A percentile compares a stretch with the other conserved stretches of the same genome.
Evolutionary conservation across 2,888 invertebrate genomes (phyloP).

Genomic region (Acrobasis repandana): DNA sequence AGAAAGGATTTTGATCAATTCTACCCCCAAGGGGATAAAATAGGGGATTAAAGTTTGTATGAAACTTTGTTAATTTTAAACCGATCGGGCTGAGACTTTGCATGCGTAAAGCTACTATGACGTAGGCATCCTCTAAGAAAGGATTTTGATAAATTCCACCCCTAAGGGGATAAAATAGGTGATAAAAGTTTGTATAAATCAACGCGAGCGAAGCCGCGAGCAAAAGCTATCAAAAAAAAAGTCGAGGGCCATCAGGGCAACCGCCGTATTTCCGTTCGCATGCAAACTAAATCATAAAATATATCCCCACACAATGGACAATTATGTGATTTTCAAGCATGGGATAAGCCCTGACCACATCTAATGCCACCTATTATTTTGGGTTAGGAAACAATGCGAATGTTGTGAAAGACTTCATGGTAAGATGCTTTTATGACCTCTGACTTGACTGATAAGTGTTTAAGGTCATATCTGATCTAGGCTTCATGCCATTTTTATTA

Average conservation of each 20-base stretch:
- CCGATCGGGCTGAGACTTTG: no score
- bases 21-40: no score
- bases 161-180: no score
- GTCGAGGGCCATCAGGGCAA: slow-evolving; percentile 3
- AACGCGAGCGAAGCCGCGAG: no score
- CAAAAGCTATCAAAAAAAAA: neutral
- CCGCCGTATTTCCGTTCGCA: slow-evolving; percentile 27
- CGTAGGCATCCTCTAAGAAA: no score
- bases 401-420: slow-evolving; percentile 21
- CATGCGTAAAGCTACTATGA: no score
- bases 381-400: slow-evolving; percentile 1
- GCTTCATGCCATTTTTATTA: no score
- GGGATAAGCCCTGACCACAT: slow-evolving; percentile 15
- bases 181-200: no score
- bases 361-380: slow-evolving; percentile 17
- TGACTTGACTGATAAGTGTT: slow-evolving; percentile 8
- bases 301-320: slow-evolving; percentile 31
- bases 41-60: no score
- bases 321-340: slow-evolving; percentile 28
- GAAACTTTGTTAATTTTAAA: no score
- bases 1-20: no score
- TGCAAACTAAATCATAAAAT: slow-evolving; percentile 23
- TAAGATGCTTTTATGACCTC: slow-evolving; percentile 10
- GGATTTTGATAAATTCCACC: no score
- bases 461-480: neutral